Conservation (phyloP, 2,797 vertebrate genomes). For the Coregonus ussuriensis region DNA sequence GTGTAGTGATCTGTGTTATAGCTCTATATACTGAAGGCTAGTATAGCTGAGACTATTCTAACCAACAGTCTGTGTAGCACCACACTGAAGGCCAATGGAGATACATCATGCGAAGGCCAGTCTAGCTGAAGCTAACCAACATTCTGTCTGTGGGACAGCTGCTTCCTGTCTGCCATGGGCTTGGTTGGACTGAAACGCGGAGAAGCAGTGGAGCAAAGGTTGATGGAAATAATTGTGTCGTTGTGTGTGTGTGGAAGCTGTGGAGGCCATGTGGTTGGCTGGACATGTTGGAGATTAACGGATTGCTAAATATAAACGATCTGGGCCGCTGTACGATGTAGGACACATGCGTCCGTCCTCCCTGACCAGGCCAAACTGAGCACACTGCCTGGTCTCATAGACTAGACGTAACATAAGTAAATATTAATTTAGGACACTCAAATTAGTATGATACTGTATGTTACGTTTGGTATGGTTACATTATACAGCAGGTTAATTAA, state of each 20-base stretch:
- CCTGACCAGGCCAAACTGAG: constrained; percentile 31
- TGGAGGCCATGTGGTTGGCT: constrained; percentile 24
- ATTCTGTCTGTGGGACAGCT: constrained; percentile 39
- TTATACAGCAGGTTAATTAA: too few species aligned
- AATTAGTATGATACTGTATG: too few species aligned
- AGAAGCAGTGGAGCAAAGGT: constrained; percentile 29
- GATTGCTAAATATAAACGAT: constrained; percentile 42
- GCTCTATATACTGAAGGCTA: neutral
- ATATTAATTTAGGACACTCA: too few species aligned
- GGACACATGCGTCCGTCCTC: constrained; percentile 32
- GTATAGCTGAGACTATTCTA: neutral
- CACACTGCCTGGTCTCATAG: neutral
- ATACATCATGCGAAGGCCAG: neutral
- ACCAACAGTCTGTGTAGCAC: neutral
- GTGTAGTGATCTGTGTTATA: neutral
- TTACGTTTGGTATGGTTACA: too few species aligned
- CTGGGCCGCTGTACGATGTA: constrained; percentile 27
- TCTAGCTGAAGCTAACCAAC: neutral
- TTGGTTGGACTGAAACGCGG: neutral
- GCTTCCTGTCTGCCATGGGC: constrained; percentile 38
- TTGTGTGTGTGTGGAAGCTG: neutral
- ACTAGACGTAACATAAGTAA: too few species aligned
- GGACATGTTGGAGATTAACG: constrained; percentile 35
- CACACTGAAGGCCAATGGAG: neutral
- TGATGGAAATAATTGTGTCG: constrained; percentile 9